These are phyloP conservation scores for Sebastes melanostomus DNA, from an alignment of 2,797 vertebrate species.

Conservation along the genomic window DNA sequence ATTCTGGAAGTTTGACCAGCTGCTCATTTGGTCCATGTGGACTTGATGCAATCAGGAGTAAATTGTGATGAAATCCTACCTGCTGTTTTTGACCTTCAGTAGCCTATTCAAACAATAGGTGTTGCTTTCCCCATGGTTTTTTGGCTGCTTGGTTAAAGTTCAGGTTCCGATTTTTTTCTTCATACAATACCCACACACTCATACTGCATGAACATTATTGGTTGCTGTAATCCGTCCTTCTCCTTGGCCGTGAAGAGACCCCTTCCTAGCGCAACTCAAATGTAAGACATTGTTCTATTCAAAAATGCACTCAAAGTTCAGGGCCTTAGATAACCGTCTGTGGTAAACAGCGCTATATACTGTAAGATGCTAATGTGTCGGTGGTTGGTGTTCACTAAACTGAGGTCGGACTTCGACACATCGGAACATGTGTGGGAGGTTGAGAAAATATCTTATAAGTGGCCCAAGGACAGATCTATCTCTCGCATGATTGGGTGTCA, in stretches of 20 bases:
- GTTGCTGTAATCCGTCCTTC: background rate
- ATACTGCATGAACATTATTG: background rate
- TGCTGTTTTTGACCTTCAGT: slow-evolving; percentile 20
- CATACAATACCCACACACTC: background rate
- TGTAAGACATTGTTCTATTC: background rate
- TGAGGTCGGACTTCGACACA: slow-evolving; percentile 21
- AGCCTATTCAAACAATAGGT: slow-evolving; percentile 4
- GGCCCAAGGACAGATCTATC: slow-evolving; percentile 28
- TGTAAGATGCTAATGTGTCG: background rate
- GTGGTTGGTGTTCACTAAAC: slow-evolving; percentile 21
- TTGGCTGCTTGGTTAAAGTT: slow-evolving; percentile 1
- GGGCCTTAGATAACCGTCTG: background rate
- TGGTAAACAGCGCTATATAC: background rate
- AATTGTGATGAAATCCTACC: slow-evolving; percentile 9
- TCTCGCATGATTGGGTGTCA: slow-evolving; percentile 36
- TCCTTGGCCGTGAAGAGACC: background rate
- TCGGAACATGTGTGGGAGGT: background rate
- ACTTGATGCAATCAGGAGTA: slow-evolving; percentile 53
- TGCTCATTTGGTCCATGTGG: slow-evolving; percentile 20
- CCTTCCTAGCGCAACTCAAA: background rate
- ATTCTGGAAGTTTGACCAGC: background rate
- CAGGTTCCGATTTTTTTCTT: background rate
- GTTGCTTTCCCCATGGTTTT: slow-evolving; percentile 22
- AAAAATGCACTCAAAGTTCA: background rate
- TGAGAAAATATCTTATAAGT: slow-evolving; percentile 27